Percentiles rank a stretch among this genome's conserved stretches.
Evolutionary conservation across 2,113 vertebrate genomes (phyloP).

Genomic region (Corythoichthys intestinalis): DNA sequence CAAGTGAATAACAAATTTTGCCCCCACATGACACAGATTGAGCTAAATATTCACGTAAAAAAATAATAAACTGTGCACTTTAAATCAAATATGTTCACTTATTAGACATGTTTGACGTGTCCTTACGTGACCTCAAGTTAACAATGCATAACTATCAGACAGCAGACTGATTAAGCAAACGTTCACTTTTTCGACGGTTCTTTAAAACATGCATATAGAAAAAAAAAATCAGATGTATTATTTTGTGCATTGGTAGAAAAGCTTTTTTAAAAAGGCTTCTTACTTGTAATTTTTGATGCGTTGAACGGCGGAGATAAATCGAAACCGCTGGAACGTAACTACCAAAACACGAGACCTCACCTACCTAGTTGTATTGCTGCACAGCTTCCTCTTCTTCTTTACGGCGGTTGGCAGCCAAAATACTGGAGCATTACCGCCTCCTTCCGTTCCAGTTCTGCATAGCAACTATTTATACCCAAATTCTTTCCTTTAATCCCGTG

Average conservation of each 20-base stretch:
- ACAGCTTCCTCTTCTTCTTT: background rate
- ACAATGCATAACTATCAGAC: background rate
- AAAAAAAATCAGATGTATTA: background rate
- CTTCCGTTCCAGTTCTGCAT: too few relatives aligned
- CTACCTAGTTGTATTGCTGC: background rate
- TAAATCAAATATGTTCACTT: background rate
- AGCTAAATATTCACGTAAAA: background rate
- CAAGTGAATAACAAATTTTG: too few relatives aligned
- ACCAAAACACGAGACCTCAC: too few relatives aligned
- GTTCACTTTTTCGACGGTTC: background rate
- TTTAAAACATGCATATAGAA: background rate
- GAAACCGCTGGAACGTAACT: background rate
- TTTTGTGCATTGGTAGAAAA: background rate
- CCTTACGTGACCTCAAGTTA: background rate
- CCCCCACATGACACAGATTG: too few relatives aligned
- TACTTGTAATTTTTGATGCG: background rate
- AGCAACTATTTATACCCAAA: too few relatives aligned
- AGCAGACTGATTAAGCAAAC: too few relatives aligned
- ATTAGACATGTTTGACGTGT: background rate
- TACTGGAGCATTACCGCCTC: too few relatives aligned
- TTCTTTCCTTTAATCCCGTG: too few relatives aligned
- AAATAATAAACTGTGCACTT: background rate
- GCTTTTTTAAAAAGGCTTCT: background rate
- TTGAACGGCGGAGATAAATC: background rate
- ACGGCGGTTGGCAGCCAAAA: too few relatives aligned